These are phyloP conservation scores for Otis tarda DNA, from an alignment of 2,113 vertebrate genomes.

Conservation along the genomic window DNA sequence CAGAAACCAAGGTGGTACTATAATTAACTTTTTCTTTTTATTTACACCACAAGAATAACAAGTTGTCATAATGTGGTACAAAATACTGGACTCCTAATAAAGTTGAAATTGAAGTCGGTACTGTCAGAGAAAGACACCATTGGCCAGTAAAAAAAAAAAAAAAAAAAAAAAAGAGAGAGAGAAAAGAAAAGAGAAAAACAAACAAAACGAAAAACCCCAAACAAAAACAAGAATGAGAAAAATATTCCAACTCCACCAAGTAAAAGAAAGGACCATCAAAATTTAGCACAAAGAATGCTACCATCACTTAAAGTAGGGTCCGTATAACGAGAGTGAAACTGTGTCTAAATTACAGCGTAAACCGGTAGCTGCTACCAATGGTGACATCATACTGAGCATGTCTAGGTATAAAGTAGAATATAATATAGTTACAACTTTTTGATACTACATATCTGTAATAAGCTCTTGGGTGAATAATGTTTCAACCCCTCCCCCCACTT, in stretches of 20 bases:
- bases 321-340: slow-evolving; percentile 59
- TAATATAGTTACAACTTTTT: slow-evolving; percentile 61
- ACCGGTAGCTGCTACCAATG: slow-evolving; percentile 58
- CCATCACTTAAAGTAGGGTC: slow-evolving; percentile 73
- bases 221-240: slow-evolving; percentile 34
- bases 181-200: background rate
- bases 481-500: slow-evolving; percentile 40
- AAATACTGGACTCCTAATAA: slow-evolving; percentile 81
- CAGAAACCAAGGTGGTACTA: slow-evolving; percentile 51
- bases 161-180: background rate
- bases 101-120: slow-evolving; percentile 74
- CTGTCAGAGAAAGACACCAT: slow-evolving; percentile 74
- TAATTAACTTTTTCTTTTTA: slow-evolving; percentile 80
- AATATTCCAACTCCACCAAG: slow-evolving; percentile 66
- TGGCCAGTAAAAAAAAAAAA: slow-evolving; percentile 59
- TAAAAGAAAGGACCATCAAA: slow-evolving; percentile 64
- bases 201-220: slow-evolving; percentile 2
- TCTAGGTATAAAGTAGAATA: slow-evolving; percentile 59
- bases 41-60: slow-evolving; percentile 88
- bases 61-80: slow-evolving; percentile 80
- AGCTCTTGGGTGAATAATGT: slow-evolving; percentile 70
- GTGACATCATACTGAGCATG: slow-evolving; percentile 55
- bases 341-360: slow-evolving; percentile 64
- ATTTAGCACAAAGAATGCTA: slow-evolving; percentile 70
- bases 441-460: slow-evolving; percentile 60